These are phyloP conservation scores for Microplitis deprimator DNA, from an alignment of 2,888 invertebrate species.

Conservation along the genomic window DNA sequence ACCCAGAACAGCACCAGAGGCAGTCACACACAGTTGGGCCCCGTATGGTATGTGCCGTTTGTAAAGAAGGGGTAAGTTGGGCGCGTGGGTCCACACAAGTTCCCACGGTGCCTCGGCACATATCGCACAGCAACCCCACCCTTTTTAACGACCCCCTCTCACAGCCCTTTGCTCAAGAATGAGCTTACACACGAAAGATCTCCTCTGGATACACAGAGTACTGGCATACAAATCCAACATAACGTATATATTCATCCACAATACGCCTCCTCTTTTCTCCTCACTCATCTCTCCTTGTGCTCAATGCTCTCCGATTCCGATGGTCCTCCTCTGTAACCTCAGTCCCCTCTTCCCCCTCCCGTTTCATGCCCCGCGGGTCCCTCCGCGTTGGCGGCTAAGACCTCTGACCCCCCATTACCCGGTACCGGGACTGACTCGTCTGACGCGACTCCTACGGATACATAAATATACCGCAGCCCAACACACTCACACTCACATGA, in stretches of 20 bases:
- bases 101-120: conserved; percentile 69
- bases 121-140: conserved; percentile 61
- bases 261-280: conserved; percentile 46
- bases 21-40: too few relatives aligned
- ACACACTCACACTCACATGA: conserved; percentile 43
- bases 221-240: conserved; percentile 46
- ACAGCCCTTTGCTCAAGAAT: conserved; percentile 34
- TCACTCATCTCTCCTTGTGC: conserved; percentile 16
- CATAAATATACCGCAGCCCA: conserved; percentile 56
- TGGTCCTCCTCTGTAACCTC: conserved; percentile 1
- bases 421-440: conserved; percentile 63
- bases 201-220: conserved; percentile 2
- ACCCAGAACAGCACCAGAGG: too few relatives aligned
- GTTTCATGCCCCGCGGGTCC: conserved; percentile 31
- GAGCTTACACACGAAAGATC: background rate
- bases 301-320: conserved; percentile 16
- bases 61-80: conserved; percentile 65
- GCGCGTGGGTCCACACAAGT: conserved; percentile 70
- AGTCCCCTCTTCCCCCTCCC: conserved; percentile 20
- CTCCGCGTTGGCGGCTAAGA: conserved; percentile 65
- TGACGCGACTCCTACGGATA: conserved; percentile 67
- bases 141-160: conserved; percentile 38
- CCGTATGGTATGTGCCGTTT: conserved; percentile 16
- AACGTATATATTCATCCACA: conserved; percentile 53
- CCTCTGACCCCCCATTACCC: conserved; percentile 71